These are phyloP conservation scores for Xyrauchen texanus DNA, from an alignment of 2,113 vertebrate genomes.

Conservation along the genomic window DNA sequence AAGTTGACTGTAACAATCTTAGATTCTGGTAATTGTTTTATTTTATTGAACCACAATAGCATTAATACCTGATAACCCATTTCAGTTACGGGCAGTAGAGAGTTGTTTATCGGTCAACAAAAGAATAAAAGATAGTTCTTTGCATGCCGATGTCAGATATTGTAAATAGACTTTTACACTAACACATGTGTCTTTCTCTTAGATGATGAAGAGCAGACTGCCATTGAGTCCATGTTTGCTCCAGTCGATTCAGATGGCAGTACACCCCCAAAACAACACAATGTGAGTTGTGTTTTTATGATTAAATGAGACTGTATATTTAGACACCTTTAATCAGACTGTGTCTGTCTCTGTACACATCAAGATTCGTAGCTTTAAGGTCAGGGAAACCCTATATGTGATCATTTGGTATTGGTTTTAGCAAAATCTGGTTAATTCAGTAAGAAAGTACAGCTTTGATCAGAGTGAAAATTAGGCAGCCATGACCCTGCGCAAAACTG, in stretches of 20 bases:
- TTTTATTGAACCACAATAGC: too few species aligned
- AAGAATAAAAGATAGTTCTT: background rate
- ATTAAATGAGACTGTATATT: too few species aligned
- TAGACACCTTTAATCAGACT: too few species aligned
- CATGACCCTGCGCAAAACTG: too few species aligned
- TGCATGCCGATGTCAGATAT: background rate
- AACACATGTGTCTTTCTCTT: background rate
- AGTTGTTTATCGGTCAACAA: slow-evolving; percentile 24
- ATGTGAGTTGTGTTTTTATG: background rate
- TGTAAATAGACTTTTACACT: background rate
- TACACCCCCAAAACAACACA: background rate
- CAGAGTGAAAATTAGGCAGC: too few species aligned
- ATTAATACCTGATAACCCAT: background rate
- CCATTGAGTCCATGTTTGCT: background rate
- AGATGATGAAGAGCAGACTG: background rate
- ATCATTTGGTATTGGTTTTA: too few species aligned
- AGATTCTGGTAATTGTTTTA: background rate
- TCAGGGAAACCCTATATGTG: too few species aligned
- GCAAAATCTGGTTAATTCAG: too few species aligned
- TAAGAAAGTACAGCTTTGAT: too few species aligned
- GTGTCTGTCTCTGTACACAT: too few species aligned
- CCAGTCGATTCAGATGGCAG: slow-evolving; percentile 25
- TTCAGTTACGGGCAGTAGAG: background rate
- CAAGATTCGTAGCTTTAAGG: too few species aligned
- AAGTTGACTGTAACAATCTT: too few species aligned